These are phyloP conservation scores for Cyclina sinensis DNA, from an alignment of 1,140 invertebrate species.

Conservation along the genomic window DNA sequence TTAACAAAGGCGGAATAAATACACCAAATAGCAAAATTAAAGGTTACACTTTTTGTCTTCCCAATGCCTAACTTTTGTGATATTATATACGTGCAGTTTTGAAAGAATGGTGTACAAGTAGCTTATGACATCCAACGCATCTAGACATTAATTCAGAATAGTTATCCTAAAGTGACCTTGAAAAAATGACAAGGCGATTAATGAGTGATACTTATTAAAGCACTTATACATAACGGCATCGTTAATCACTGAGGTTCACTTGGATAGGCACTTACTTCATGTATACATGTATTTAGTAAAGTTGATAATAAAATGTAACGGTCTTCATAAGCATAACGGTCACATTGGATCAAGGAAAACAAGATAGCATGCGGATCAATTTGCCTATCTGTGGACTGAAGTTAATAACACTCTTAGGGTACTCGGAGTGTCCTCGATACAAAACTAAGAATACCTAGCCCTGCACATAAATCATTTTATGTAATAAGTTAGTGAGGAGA, in stretches of 20 bases:
- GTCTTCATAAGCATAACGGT: no score
- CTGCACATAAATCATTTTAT: no score
- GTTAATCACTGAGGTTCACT: neutral
- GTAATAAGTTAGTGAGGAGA: no score
- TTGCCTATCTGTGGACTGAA: no score
- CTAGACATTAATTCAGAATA: neutral
- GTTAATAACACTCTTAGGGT: no score
- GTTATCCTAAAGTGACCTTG: neutral
- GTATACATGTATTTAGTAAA: neutral
- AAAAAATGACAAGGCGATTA: constrained; percentile 5
- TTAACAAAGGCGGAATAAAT: no score
- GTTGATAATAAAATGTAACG: no score
- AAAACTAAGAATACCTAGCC: no score
- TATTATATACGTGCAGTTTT: neutral
- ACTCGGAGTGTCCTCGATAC: no score
- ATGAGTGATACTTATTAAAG: neutral
- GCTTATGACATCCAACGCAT: no score
- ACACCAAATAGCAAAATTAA: neutral
- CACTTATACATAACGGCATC: neutral
- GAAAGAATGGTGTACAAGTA: neutral
- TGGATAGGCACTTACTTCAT: neutral
- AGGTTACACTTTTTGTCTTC: neutral
- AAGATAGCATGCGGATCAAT: no score
- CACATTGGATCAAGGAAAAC: no score
- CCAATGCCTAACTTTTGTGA: neutral